Evolutionary conservation across 2,113 vertebrate genomes (phyloP), one percentile per base, ranked within the genome.

Genomic region (Chlorocebus sabaeus): DNA sequence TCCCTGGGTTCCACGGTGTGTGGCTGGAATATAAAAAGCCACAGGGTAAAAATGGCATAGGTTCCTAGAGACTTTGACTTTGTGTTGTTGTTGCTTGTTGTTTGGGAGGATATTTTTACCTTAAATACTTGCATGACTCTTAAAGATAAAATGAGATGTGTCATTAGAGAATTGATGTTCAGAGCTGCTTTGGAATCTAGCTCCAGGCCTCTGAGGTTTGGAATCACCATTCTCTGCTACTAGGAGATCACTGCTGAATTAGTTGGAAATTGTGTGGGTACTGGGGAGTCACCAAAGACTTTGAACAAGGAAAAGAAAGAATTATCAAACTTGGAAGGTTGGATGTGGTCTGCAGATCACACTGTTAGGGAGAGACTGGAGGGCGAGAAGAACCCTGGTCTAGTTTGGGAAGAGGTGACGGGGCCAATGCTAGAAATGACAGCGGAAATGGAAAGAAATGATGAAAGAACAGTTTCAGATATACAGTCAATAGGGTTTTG

Each of bases 81-180:
- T 55, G 64, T 59, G 35, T 12, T 68, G 35, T 9, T 88, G 81
- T 43, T 67, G 16, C 22, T 88, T 79, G 11, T 25, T 90, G 48
- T 45, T 85, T 70, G 43, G 35, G 8, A 82, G 84, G 45, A 38
- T 55, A n/a, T 75, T 64, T 81, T 59, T n/a, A 80, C 90, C 57
- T 70, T 81, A 85, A 80, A 89, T 57, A 92, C 72, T 43, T 86
- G 32, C 68, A 92, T 68, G 27, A 85, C 91, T 48, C 92, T 95
- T 50, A 90, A 89, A 95, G 81, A 52, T 67, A 61, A 88, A 45
- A 87, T 14, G 59, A 25, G 20, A 89, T 40, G 52, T 6, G 50
- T 86, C 64, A 43, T 64, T 32, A 57, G 40, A 90, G 48, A 87
- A 61, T 25, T 96, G 64, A 43, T 25, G 13, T 20, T 70, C 8